phyloP scores from a whole-genome alignment of 2,888 invertebrate species.

The Phlogophora meticulosa region DNA sequence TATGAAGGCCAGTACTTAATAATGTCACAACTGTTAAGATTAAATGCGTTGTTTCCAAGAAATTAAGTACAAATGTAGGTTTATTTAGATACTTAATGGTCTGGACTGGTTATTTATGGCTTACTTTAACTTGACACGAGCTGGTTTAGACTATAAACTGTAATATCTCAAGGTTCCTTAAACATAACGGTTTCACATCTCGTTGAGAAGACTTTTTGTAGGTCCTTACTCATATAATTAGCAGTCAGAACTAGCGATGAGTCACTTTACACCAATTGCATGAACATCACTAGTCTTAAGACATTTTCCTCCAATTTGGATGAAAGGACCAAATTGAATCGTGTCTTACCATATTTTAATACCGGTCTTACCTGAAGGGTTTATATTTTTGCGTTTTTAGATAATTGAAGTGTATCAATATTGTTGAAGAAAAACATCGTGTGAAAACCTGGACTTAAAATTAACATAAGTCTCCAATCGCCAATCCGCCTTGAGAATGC shows the following conservation, averaged over 20 bases:
- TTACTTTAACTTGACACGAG: slow-evolving; percentile 25
- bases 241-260: slow-evolving; percentile 25
- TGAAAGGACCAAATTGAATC: not conserved
- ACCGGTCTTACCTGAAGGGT: not conserved
- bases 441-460: too few relatives aligned
- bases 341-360: not conserved
- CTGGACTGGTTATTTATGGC: slow-evolving; percentile 25
- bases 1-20: slow-evolving; percentile 1
- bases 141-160: slow-evolving; percentile 20
- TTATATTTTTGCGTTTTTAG: not conserved
- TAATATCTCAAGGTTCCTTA: slow-evolving; percentile 44
- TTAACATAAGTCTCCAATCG: too few relatives aligned
- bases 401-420: not conserved
- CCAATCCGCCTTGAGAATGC: too few relatives aligned
- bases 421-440: too few relatives aligned
- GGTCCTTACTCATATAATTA: slow-evolving; percentile 23
- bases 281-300: not conserved
- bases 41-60: slow-evolving; percentile 33
- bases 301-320: not conserved
- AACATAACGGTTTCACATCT: slow-evolving; percentile 42
- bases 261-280: slow-evolving; percentile 17
- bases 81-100: slow-evolving; percentile 15
- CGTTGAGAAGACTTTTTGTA: slow-evolving; percentile 27
- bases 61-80: slow-evolving; percentile 15
- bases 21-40: slow-evolving; percentile 6